Evolutionary conservation across 2,888 invertebrate species (phyloP), one percentile per base, ranked within the genome.

Genomic region (Cinara cedri): DNA sequence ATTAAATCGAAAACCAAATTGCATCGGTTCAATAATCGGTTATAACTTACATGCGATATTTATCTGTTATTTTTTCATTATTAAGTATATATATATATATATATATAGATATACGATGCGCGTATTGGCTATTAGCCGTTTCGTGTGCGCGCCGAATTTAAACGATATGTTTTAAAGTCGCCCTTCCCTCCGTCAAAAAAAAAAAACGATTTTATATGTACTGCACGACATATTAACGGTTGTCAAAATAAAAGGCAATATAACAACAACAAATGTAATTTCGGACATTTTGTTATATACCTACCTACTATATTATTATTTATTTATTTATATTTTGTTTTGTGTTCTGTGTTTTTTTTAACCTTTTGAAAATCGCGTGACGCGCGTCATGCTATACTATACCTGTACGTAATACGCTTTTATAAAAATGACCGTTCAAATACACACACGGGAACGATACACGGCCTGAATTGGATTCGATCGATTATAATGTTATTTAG

Each of bases 351-450:
- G 46, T 49, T 34, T 19, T 51, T 24, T 68, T 54, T 42, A 13
- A 9, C 21, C 72, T 63, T 72, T 74, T 75, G 63, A 54, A 75
- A 75, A 75, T 75, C 54, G 74, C 74, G 74, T 75, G 74, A 24
- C 54, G 14, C 16, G 34, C 49, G 49, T 19, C 9, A 63, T 42
- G n/a, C 24, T 24, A 24, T 34, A 34, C 34, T 34, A 4, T 34
- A 34, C n/a, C n/a, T n/a, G n/a, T 34, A 34, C 6, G 6, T 34
- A 4, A 4, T 34, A 34, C 34, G 34, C 34, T 34, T 34, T 34
- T 34, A 34, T 34, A 34, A 34, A 34, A 34, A 34, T 34, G 34
- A 34, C 34, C 34, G 34, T 34, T 34, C 34, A 6, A 4, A 34
- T 34, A 34, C 34, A 34, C 34, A 34, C 34, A 34, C 34, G 34